Base-by-base conservation (phyloP, 2,113 vertebrate species). In the Pleuronectes platessa region DNA sequence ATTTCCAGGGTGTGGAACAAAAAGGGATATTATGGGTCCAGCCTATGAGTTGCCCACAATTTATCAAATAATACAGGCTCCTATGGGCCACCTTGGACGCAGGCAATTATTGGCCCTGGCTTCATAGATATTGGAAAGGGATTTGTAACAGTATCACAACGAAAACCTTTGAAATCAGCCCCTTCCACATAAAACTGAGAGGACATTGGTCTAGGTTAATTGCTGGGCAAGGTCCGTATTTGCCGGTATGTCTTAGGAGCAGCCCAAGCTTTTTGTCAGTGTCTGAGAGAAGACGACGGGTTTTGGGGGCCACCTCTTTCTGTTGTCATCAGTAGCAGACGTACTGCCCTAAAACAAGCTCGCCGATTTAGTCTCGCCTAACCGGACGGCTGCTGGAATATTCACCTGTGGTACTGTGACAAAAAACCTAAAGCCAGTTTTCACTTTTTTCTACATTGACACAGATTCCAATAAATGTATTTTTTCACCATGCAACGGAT, bases 401-500 rank as follows among this genome's bases (percentile, higher is more conserved):
- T 88, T 89, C 86, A 83, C 83, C 90, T 92, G 91, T 92, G 92
- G 89, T 91, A 90, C 90, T 93, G 90, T 92, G 88, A 89, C 89
- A 89, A 87, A 53, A 54, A 54, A 51, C 88, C 90, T 83, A 79
- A 92, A 93, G 90, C 88, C 90, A 91, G 79, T 92, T 92, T 91
- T 94, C 90, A 91, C 83, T 80, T 90, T 92, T 93, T 93, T 92
- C 87, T 93, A 94, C 94, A 92, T 92, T 92, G 89, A 86, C 93
- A 92, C 92, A 89, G 86, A 95, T 94, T 93, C 93, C 92, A 95
- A 95, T 94, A 93, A 94, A 94, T 94, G 92, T 94, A 92, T 94
- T 94, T 94, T 94, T 95, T 92, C 92, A 92, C 91, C 94, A 93
- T 91, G 90, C 88, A 87, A 76, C 67, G 31, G 56, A 83, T 72